Conservation (phyloP, 30 jellyfish, hydroid and myxozoan species). For the Phacellophora camtschatica region DNA sequence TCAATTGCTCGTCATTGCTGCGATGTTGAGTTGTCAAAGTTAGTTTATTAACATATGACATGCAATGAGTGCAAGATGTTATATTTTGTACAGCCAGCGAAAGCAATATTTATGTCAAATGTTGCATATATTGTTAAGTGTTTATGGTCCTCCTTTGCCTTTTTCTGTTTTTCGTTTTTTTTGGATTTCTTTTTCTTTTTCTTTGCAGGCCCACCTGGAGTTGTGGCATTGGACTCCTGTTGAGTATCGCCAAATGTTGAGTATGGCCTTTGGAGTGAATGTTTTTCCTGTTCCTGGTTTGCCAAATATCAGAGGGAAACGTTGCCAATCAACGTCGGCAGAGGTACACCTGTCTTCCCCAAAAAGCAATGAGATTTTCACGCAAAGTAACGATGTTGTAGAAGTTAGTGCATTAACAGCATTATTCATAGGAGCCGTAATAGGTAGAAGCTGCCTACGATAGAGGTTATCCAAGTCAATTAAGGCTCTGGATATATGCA, state of each 20-base stretch:
- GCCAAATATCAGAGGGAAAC: neutral
- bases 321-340: constrained; percentile 3
- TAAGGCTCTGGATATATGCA: neutral
- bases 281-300: constrained; percentile 28
- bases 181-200: too few species aligned
- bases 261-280: neutral
- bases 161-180: too few species aligned
- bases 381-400: neutral
- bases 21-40: neutral
- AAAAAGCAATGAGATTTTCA: neutral
- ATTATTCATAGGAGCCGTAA: neutral
- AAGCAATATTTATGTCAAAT: too few species aligned
- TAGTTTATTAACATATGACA: neutral
- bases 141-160: too few species aligned
- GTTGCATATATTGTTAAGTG: too few species aligned
- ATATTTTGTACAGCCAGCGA: too few species aligned
- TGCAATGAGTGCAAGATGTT: neutral
- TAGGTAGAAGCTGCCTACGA: neutral
- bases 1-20: neutral
- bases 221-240: neutral
- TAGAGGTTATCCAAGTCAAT: neutral
- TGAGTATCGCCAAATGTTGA: neutral
- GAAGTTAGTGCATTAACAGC: neutral
- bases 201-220: neutral
- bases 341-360: neutral